These are phyloP conservation scores for Mus minutoides DNA, from an alignment of 2,797 vertebrate genomes.

Conservation along the genomic window DNA sequence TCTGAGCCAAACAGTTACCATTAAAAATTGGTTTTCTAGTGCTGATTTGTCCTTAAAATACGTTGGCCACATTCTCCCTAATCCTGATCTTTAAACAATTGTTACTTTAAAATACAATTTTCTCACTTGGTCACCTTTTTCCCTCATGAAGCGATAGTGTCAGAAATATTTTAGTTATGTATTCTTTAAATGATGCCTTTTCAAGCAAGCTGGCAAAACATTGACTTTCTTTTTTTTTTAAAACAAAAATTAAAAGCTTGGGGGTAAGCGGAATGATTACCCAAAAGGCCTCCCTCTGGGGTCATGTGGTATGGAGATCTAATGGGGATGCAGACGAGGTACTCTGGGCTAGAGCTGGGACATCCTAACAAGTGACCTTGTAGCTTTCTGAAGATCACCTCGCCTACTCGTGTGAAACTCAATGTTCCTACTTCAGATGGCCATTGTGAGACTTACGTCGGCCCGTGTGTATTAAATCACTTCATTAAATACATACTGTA, in stretches of 20 bases:
- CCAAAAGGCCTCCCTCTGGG: not conserved
- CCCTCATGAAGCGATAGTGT: not conserved
- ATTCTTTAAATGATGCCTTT: conserved; percentile 1
- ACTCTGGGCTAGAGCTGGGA: no score
- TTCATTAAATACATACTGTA: not conserved
- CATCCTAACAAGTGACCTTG: not conserved
- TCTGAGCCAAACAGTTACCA: conserved; percentile 8
- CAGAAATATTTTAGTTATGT: conserved; percentile 24
- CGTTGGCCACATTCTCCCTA: not conserved
- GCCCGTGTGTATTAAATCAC: not conserved
- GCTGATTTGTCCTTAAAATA: not conserved
- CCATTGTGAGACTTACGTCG: not conserved
- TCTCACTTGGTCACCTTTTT: conserved; percentile 41
- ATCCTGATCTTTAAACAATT: conserved; percentile 3
- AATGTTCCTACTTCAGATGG: not conserved
- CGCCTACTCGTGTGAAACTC: not conserved
- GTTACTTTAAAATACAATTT: conserved; percentile 44
- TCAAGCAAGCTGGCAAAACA: not conserved
- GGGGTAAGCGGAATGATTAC: not conserved
- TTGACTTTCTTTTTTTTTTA: not conserved
- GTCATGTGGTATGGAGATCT: no score
- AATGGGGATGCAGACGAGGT: accelerated
- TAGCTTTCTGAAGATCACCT: not conserved
- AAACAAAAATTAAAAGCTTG: not conserved
- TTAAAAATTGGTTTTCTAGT: conserved; percentile 29